Percentiles rank a stretch among this genome's conserved stretches.
These are phyloP conservation scores for Oscheius sp. DNA, from an alignment of 1,140 invertebrate species.

Conservation along the genomic window DNA sequence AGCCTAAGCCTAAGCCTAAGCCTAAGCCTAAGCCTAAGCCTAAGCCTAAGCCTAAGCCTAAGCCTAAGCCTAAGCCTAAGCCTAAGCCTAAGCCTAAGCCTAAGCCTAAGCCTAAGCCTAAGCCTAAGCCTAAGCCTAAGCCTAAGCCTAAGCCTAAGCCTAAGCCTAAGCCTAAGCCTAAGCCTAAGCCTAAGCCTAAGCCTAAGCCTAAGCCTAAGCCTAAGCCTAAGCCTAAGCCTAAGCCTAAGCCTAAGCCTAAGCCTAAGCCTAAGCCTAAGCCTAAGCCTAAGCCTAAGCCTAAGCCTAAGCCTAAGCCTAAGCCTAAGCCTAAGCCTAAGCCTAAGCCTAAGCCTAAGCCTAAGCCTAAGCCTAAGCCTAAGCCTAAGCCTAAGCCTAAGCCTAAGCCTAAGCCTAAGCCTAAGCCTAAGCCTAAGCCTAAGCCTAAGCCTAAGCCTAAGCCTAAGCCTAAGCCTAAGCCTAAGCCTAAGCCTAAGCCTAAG, in stretches of 20 bases:
- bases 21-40: constrained; percentile 34
- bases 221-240: constrained; percentile 32
- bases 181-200: constrained; percentile 33
- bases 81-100: constrained; percentile 33
- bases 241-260: constrained; percentile 33
- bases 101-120: constrained; percentile 35
- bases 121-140: constrained; percentile 33
- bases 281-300: constrained; percentile 22
- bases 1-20: constrained; percentile 31
- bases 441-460: constrained; percentile 27
- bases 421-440: constrained; percentile 17
- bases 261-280: constrained; percentile 33
- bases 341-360: constrained; percentile 24
- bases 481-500: constrained; percentile 24
- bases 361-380: not conserved
- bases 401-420: constrained; percentile 8
- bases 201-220: constrained; percentile 33
- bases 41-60: constrained; percentile 30
- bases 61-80: constrained; percentile 24
- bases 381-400: constrained; percentile 19
- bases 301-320: constrained; percentile 14
- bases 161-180: constrained; percentile 31
- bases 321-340: not conserved
- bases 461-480: constrained; percentile 11
- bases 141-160: constrained; percentile 33